Conservation (phyloP, 2,888 invertebrate species). For the Lysandra bellargus region DNA sequence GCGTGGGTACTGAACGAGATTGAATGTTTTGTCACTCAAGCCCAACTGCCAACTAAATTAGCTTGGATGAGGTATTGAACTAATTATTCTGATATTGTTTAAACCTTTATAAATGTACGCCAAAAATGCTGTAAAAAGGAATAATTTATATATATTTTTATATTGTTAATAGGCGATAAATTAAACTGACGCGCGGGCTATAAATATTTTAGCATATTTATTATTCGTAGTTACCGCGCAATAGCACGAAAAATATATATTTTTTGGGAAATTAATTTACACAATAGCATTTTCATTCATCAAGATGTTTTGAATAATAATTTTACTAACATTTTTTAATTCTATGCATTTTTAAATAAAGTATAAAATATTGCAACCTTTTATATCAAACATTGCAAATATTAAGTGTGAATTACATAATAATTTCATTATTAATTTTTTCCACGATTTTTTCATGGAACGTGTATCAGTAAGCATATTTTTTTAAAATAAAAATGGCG, state of each 20-base stretch:
- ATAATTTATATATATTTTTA: not conserved
- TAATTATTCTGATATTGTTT: not conserved
- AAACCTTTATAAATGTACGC: not conserved
- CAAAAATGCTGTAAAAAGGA: not conserved
- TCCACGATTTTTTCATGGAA: not conserved
- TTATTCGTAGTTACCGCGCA: not conserved
- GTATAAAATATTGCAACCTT: too few relatives aligned
- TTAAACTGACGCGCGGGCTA: not conserved
- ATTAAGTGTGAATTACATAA: too few relatives aligned
- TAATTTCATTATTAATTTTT: not conserved
- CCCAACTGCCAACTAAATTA: not conserved
- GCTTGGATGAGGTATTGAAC: not conserved
- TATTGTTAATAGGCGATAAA: not conserved
- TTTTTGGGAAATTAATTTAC: slow-evolving; percentile 1
- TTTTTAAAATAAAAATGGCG: not conserved
- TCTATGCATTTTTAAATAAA: not conserved
- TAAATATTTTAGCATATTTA: not conserved
- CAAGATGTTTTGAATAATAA: not conserved
- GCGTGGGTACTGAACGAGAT: too few relatives aligned
- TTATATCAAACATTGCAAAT: too few relatives aligned
- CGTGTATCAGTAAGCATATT: not conserved
- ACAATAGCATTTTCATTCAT: not conserved
- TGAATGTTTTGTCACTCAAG: too few relatives aligned
- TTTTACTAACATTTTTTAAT: too few relatives aligned
- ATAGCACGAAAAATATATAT: not conserved